Evolutionary conservation across 2,113 vertebrate genomes (phyloP), one percentile per base, ranked within the genome.

Genomic region (Campylomormyrus numenius): DNA sequence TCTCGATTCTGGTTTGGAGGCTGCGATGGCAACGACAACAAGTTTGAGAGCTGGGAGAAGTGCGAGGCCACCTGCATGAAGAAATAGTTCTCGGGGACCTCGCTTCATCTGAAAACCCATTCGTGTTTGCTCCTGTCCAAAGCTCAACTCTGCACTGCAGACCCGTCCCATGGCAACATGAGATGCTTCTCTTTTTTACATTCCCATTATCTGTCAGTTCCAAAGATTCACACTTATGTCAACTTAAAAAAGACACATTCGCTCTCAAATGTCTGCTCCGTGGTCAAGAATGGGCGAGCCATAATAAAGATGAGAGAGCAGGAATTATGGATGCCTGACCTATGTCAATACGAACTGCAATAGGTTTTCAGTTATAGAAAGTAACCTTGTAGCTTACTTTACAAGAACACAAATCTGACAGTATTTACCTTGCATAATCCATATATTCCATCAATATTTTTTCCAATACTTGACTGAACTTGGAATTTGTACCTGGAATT

Each of bases 1-100:
- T 35, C 56, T 8, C 94, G 89, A 15, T 98, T 98, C 95, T 98
- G 97, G 97, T 97, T 95, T 2, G 94, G 97, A 0, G 94, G 97
- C 94, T 98, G 96, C 84, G 95, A 93, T 45, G 97, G 96, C 56
- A 98, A 97, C 31, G 91, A 35, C 35, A 98, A 97, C 92, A 93
- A 93, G 88, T 98, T 98, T 91, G 87, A 94, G 86, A 97, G 95
- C 0, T 89, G 93, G 85, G 91, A 95, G 35, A 92, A 96, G 15
- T 97, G 97, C 84, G 92, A 95, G 91, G 77, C 88, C 3, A 85
- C 90, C 2, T 98, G 96, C 90, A 8, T 94, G 90, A 90, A 1
- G 1, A 45, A 48, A 2, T 62, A 84, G 74, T 19, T 1, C 39
- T 88, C 11, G 0, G 42, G n/a, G 58, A 88, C 56, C 11, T 24